These are phyloP conservation scores for Mormyrus iriodes DNA, from an alignment of 2,113 vertebrate genomes.

Conservation along the genomic window DNA sequence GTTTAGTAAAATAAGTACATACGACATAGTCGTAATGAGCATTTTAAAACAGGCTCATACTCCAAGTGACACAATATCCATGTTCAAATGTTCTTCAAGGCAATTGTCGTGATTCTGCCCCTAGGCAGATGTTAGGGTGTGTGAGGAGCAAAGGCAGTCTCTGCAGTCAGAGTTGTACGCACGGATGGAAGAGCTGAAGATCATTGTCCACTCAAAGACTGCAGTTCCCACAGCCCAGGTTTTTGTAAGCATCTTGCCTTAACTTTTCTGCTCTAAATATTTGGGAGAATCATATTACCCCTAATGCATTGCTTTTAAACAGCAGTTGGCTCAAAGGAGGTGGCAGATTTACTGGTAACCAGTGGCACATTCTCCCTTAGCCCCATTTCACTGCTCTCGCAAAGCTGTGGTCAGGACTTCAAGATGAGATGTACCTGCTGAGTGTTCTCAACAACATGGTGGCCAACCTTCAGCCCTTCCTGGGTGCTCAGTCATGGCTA, in stretches of 20 bases:
- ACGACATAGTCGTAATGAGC: background rate
- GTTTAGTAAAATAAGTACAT: background rate
- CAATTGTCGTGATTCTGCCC: background rate
- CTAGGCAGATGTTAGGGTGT: conserved; percentile 70
- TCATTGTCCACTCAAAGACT: conserved; percentile 57
- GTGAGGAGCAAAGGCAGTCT: conserved; percentile 63
- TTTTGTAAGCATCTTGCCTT: conserved; percentile 69
- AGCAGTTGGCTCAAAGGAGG: background rate
- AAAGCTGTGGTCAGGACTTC: conserved; percentile 70
- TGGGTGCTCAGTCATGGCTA: conserved; percentile 54
- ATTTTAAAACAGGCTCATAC: background rate
- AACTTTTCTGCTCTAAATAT: background rate
- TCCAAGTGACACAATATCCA: background rate
- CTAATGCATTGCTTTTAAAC: background rate
- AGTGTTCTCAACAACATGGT: conserved; percentile 63
- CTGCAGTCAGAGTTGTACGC: conserved; percentile 59
- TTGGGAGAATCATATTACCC: background rate
- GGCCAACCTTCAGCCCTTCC: conserved; percentile 67
- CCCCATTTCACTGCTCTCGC: conserved; percentile 74
- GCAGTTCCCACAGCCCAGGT: conserved; percentile 70
- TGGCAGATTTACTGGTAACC: background rate
- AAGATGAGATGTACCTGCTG: conserved; percentile 73
- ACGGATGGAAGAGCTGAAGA: conserved; percentile 62
- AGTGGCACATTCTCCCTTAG: conserved; percentile 45
- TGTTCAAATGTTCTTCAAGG: background rate